Conservation (phyloP, 1,140 invertebrate species). For the Ruditapes philippinarum region DNA sequence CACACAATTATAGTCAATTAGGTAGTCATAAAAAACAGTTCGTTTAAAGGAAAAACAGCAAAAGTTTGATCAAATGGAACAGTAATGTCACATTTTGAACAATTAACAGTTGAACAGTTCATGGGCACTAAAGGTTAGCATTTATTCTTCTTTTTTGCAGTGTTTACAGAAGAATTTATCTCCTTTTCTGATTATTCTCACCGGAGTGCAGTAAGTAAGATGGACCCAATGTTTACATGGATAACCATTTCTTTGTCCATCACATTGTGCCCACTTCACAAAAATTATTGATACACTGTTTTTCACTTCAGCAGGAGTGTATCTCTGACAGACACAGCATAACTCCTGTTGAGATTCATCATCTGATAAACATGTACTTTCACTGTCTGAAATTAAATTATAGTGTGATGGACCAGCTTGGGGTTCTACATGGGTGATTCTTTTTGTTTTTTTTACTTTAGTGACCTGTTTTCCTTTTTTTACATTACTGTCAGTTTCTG, state of each 20-base stretch:
- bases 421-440: too few relatives aligned
- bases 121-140: too few relatives aligned
- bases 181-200: conserved; percentile 4
- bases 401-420: background rate
- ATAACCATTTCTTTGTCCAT: background rate
- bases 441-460: background rate
- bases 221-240: conserved; percentile 23
- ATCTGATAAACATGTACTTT: too few relatives aligned
- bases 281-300: background rate
- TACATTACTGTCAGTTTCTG: too few relatives aligned
- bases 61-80: too few relatives aligned
- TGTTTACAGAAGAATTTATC: conserved; percentile 23
- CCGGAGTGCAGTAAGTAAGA: conserved; percentile 17
- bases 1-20: too few relatives aligned
- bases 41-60: too few relatives aligned
- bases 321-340: background rate
- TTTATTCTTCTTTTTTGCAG: conserved; percentile 1
- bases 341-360: background rate
- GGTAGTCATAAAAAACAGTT: too few relatives aligned
- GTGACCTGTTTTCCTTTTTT: too few relatives aligned
- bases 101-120: too few relatives aligned
- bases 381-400: background rate
- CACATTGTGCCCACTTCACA: background rate
- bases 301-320: background rate
- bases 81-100: too few relatives aligned